Evolutionary conservation across 1,140 invertebrate genomes (phyloP), one percentile per base, ranked within the genome.

Genomic region (Eumaeus atala): DNA sequence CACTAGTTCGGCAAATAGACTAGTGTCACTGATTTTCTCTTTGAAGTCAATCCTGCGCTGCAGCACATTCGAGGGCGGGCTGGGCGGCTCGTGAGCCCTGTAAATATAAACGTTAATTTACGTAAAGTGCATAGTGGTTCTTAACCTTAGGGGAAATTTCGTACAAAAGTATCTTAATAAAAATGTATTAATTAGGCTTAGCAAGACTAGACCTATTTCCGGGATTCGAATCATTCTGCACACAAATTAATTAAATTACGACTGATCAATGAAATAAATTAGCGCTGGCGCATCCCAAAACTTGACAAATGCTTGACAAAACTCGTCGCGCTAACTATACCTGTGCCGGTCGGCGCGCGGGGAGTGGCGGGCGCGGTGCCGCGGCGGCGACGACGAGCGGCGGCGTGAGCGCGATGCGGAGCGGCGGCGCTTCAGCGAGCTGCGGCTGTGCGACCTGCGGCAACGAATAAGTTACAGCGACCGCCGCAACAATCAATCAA

Each of bases 1-100:
- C 0, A 96, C 94, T 12, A 97, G 87, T 77, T 96, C 95, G 1
- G 95, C 95, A 77, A 96, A 97, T 0, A 96, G 87, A 77, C 94
- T 95, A 1, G 95, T 95, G 62, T 95, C 93, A 51, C 91, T 93
- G 59, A 96, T 94, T 59, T 94, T 95, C 35, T 92, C 91, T 38
- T 91, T 88, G 10, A 91, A 88, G 69, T 91, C 91, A 49, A 89
- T 90, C 64, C 64, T 84, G 9, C 87, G 71, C 37, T 87, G 84
- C 16, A 89, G 62, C 48, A 85, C 51, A 3, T 82, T 75, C 6
- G 80, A 76, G 2, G 89, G 90, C 5, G 91, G 92, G 21, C 89
- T 90, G 9, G 90, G 90, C 0, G 91, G 91, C 49, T 91, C 91
- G 42, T 89, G 77, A 12, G 59, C 59, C 54, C 83, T 87, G 59